phyloP scores from a whole-genome alignment of 2,888 invertebrate species.

The Unio pictorum region DNA sequence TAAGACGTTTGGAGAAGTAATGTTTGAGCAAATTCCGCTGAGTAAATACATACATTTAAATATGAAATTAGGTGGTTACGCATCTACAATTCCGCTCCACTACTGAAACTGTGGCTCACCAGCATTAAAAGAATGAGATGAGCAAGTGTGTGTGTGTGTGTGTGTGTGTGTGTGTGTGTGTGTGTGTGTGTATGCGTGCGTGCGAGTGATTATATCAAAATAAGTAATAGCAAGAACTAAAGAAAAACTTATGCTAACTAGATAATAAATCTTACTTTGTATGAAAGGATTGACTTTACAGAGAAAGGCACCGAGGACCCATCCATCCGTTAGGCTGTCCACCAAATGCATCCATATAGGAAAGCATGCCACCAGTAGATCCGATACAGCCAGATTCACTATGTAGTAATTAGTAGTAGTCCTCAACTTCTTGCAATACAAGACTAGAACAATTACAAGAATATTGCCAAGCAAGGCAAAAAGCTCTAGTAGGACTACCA shows the following conservation, averaged over 20 bases:
- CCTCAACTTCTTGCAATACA: constrained; percentile 54
- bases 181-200: no score
- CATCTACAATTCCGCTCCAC: no score
- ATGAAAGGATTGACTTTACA: constrained; percentile 85
- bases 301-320: constrained; percentile 81
- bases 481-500: constrained; percentile 39
- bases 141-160: no score
- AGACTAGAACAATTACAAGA: constrained; percentile 54
- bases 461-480: constrained; percentile 56
- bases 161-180: no score
- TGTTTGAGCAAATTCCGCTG: no score
- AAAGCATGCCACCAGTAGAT: constrained; percentile 70
- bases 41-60: no score
- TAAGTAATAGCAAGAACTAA: neutral
- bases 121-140: no score
- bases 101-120: no score
- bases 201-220: no score
- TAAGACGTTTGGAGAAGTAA: no score
- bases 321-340: constrained; percentile 85
- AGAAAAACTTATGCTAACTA: neutral
- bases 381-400: constrained; percentile 63
- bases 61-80: no score
- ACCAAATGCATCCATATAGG: constrained; percentile 85
- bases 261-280: constrained; percentile 75
- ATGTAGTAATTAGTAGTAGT: constrained; percentile 67